Evolutionary conservation across 2,113 vertebrate species (phyloP).

Genomic region (Neopipo cinnamomea): DNA sequence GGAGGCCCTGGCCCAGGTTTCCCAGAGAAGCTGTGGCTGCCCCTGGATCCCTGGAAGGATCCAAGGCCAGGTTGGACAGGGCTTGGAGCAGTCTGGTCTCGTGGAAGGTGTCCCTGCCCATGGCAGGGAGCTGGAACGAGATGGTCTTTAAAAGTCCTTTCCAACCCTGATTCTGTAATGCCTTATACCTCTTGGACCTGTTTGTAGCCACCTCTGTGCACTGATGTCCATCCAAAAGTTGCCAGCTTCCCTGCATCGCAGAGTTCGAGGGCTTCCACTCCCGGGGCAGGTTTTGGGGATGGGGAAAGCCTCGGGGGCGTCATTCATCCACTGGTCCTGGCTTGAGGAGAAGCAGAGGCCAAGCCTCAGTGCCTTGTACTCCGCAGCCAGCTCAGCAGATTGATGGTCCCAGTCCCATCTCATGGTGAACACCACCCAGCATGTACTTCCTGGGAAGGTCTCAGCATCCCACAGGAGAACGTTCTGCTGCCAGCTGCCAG

Average conservation of each 20-base stretch:
- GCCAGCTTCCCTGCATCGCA: fast-evolving
- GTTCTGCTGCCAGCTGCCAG: neutral
- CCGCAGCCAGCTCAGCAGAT: neutral
- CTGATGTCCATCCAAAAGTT: neutral
- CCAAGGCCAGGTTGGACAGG: fast-evolving
- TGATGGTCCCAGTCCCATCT: neutral
- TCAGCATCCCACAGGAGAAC: neutral
- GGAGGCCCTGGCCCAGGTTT: neutral
- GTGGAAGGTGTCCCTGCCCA: neutral
- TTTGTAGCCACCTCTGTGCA: neutral
- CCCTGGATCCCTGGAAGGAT: neutral
- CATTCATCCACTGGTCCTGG: neutral
- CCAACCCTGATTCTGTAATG: fast-evolving
- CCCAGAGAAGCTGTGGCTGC: neutral
- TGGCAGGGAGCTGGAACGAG: neutral
- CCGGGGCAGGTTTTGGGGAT: neutral
- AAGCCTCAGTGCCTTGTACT: neutral
- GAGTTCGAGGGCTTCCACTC: neutral
- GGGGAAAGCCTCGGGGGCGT: neutral
- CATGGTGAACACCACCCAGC: neutral
- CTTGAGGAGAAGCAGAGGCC: neutral
- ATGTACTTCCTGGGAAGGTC: fast-evolving
- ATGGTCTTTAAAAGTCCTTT: neutral
- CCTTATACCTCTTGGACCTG: neutral
- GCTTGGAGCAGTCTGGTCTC: fast-evolving